phyloP scores from a whole-genome alignment of 1,140 invertebrate species.

The Hycleus cichorii region DNA sequence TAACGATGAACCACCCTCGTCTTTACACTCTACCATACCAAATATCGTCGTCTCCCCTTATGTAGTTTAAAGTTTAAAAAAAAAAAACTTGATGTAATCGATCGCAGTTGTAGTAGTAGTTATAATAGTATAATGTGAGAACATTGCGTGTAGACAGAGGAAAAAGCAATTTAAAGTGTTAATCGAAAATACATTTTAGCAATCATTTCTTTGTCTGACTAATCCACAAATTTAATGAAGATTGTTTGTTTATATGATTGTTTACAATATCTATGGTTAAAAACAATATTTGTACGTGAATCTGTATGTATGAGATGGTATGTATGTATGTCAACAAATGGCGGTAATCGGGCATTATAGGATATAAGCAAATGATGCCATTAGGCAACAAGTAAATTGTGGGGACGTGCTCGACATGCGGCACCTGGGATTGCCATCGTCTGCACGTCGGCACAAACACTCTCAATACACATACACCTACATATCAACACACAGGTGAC shows the following conservation, averaged over 20 bases:
- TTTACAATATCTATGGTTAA: neutral
- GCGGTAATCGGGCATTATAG: slow-evolving; percentile 7
- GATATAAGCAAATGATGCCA: slow-evolving; percentile 14
- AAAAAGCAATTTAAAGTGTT: neutral
- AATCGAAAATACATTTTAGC: neutral
- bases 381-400: slow-evolving; percentile 22
- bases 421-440: slow-evolving; percentile 15
- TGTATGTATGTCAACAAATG: neutral
- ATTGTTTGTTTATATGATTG: neutral
- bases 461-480: too few species aligned
- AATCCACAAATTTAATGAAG: too few species aligned
- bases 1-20: too few species aligned
- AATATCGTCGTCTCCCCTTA: too few species aligned
- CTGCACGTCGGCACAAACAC: slow-evolving; percentile 3
- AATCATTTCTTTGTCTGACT: neutral
- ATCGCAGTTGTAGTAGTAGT: neutral
- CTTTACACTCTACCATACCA: too few species aligned
- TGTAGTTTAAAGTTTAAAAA: too few species aligned
- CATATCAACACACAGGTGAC: neutral
- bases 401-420: slow-evolving; percentile 21
- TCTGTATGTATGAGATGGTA: neutral
- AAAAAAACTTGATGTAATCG: too few species aligned
- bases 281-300: neutral
- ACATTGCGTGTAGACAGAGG: neutral
- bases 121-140: neutral